Evolutionary conservation across 2,888 invertebrate genomes (phyloP).

Genomic region (Amblyjoppa fuscipennis): DNA sequence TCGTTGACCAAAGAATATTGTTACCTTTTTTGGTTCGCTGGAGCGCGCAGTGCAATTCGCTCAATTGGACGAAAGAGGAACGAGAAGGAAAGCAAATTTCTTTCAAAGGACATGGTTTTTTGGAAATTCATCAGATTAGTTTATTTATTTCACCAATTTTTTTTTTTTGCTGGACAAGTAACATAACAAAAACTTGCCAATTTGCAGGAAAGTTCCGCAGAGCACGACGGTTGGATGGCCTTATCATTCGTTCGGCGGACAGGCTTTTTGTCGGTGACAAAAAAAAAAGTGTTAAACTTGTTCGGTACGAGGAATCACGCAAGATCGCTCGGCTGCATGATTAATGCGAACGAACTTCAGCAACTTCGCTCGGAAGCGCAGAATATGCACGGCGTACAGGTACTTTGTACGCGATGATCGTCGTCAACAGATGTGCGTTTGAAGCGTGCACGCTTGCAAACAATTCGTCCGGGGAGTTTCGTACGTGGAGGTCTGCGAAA

Average conservation of each 20-base stretch:
- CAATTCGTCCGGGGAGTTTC: slow-evolving; percentile 1
- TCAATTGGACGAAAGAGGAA: slow-evolving; percentile 14
- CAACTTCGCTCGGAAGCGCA: not conserved
- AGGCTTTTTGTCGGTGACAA: not conserved
- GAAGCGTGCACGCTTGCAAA: not conserved
- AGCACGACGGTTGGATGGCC: too few species aligned
- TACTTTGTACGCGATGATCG: not conserved
- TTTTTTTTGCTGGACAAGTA: not conserved
- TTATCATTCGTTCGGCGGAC: not conserved
- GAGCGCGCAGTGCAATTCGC: not conserved
- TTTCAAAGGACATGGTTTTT: too few species aligned
- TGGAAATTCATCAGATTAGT: not conserved
- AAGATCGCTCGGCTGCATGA: slow-evolving; percentile 14
- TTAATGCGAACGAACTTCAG: too few species aligned
- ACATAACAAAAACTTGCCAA: not conserved
- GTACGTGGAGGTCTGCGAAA: not conserved
- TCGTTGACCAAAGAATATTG: too few species aligned
- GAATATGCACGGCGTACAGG: not conserved
- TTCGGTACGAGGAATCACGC: not conserved
- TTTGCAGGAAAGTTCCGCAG: too few species aligned
- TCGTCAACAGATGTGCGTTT: slow-evolving; percentile 5
- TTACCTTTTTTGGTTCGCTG: not conserved
- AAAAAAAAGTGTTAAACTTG: not conserved
- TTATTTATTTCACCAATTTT: not conserved
- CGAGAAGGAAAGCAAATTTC: not conserved